phyloP scores from a whole-genome alignment of 2,888 invertebrate genomes.

The Caenorhabditis sp. region DNA sequence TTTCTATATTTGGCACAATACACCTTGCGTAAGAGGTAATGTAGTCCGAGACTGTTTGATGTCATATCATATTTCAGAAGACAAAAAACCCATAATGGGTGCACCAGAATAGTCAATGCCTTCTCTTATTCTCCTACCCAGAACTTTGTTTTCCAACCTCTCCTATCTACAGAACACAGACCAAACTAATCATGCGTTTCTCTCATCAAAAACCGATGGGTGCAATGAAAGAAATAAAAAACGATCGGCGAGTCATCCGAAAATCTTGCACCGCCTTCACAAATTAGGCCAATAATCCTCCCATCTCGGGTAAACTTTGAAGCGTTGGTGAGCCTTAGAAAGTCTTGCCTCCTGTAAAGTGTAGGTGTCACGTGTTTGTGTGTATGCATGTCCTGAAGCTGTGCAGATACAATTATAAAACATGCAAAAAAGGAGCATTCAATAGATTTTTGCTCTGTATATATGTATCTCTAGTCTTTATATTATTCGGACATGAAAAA shows the following conservation, averaged over 20 bases:
- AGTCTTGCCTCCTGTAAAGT: conserved; percentile 15
- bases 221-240: conserved; percentile 21
- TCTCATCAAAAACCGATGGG: conserved; percentile 13
- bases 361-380: conserved; percentile 40
- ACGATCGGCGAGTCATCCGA: conserved; percentile 10
- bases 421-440: conserved; percentile 36
- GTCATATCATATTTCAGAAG: conserved; percentile 31
- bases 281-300: conserved; percentile 53
- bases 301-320: conserved; percentile 35
- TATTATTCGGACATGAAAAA: conserved; percentile 7
- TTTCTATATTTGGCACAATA: conserved; percentile 8
- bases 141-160: too few relatives aligned
- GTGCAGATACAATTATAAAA: conserved; percentile 53
- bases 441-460: conserved; percentile 47
- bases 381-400: conserved; percentile 27
- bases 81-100: neutral
- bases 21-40: neutral
- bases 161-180: neutral
- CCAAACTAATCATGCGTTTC: neutral
- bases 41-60: conserved; percentile 17
- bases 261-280: conserved; percentile 46
- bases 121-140: neutral
- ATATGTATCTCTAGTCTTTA: conserved; percentile 15
- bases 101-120: too few relatives aligned
- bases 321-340: conserved; percentile 4